Evolutionary conservation across 2,888 invertebrate genomes (phyloP), one percentile per base, ranked within the genome.

Genomic region (Heliconius hortense): DNA sequence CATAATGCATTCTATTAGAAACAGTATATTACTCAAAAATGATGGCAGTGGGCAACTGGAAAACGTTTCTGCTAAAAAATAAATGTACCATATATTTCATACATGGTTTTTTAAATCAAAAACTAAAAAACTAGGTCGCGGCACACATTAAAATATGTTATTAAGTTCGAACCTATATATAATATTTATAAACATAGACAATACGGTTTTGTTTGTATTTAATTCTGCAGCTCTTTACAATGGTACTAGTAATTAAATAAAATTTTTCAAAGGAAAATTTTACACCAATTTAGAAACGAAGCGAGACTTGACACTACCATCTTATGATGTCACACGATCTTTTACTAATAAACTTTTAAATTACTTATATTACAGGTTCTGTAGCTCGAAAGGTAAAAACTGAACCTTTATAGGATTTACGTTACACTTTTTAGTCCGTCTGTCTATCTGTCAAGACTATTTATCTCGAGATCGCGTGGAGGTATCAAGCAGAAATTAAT

Each of bases 111-210:
- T 64, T 39, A 64, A n/a, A 64, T 64, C n/a, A 64, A 64, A 64
- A 64, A 39, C 64, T 39, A 64, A 64, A 24, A 63, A 64, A 64
- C 35, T 64, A 35, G 64, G 64, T 24, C 64, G 39, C 35, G n/a
- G n/a, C 64, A 64, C 64, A 64, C 39, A 64, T 64, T 64, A 64
- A 64, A 64, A 39, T 15, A 64, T n/a, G 39, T 35, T 64, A 64
- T 64, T 64, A 64, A 64, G n/a, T 64, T 64, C 64, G n/a, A 64
- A 64, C 64, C 39, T 64, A 64, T 39, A 64, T 39, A 64, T 64
- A 39, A 64, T 39, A 64, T 39, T 60, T 26, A 26, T 2, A 60
- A 26, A 63, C 8, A 63, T 39, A 64, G 4, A 64, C 39, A 64
- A 39, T n/a, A n/a, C n/a, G 35, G 13, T n/a, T 64, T 64, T 64